phyloP scores from a whole-genome alignment of 2,888 invertebrate genomes.

The Phorcus lineatus region DNA sequence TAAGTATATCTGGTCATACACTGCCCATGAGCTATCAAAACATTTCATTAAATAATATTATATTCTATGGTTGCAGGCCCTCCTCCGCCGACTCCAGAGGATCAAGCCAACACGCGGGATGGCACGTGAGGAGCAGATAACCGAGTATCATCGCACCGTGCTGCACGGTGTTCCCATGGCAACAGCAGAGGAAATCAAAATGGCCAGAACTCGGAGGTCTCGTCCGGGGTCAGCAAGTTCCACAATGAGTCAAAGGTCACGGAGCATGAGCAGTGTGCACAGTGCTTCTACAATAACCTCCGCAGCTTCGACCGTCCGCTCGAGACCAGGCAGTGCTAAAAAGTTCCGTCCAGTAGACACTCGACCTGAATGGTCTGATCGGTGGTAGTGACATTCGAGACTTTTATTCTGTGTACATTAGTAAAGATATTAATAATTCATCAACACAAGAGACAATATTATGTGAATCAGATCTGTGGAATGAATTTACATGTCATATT shows the following conservation, averaged over 20 bases:
- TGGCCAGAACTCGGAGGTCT: background rate
- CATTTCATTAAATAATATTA: background rate
- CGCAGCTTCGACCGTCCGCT: constrained; percentile 29
- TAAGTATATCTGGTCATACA: too few relatives aligned
- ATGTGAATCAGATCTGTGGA: too few relatives aligned
- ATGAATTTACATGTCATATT: too few relatives aligned
- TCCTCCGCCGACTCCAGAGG: constrained; percentile 60
- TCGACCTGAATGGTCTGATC: constrained; percentile 42
- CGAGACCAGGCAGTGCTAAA: constrained; percentile 34
- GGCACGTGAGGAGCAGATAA: constrained; percentile 59
- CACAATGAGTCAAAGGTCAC: constrained; percentile 3
- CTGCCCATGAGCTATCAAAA: too few relatives aligned
- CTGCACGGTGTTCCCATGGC: constrained; percentile 63
- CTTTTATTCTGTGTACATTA: background rate
- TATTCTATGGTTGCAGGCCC: constrained; percentile 49
- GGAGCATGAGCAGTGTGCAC: constrained; percentile 19
- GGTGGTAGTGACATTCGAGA: constrained; percentile 34
- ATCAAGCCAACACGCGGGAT: constrained; percentile 59
- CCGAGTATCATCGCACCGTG: constrained; percentile 53
- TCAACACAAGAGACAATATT: too few relatives aligned
- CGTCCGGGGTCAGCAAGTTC: constrained; percentile 5
- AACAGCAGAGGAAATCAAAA: constrained; percentile 35
- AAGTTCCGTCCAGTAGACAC: background rate
- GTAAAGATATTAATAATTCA: background rate
- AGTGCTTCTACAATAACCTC: constrained; percentile 33